phyloP scores from a whole-genome alignment of 2,888 invertebrate species.

The Ophioninae sp. region DNA sequence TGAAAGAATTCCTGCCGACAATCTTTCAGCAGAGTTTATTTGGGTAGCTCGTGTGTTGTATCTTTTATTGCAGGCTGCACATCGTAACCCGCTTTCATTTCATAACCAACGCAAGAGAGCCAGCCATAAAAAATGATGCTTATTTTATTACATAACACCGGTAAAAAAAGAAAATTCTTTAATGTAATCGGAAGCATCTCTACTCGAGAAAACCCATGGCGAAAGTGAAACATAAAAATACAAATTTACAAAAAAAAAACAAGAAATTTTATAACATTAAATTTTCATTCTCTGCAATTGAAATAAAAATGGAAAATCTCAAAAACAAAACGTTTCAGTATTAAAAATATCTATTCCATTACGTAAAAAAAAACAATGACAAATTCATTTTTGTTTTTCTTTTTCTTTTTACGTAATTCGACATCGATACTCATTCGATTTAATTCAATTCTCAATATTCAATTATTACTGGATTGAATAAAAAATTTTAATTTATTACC shows the following conservation, averaged over 20 bases:
- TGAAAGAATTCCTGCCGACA: not conserved
- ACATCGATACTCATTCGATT: not conserved
- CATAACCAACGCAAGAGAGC: not conserved
- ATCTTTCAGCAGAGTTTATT: constrained; percentile 8
- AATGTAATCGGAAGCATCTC: too few species aligned
- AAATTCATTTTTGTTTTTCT: not conserved
- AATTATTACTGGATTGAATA: too few species aligned
- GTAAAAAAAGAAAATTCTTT: too few species aligned
- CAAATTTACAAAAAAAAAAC: too few species aligned
- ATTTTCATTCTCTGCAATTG: not conserved
- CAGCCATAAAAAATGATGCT: too few species aligned
- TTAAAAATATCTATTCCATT: not conserved
- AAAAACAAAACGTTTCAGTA: not conserved
- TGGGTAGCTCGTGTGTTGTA: not conserved
- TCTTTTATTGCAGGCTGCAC: not conserved
- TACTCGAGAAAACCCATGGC: too few species aligned
- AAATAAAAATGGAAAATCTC: not conserved
- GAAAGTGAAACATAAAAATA: too few species aligned
- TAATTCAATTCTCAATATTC: not conserved
- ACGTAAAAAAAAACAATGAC: not conserved
- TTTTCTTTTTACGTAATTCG: not conserved
- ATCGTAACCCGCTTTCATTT: not conserved
- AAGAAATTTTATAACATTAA: too few species aligned
- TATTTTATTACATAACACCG: too few species aligned
- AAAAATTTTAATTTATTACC: too few species aligned